These are phyloP conservation scores for Poeciliopsis presidionis DNA, from an alignment of 2,797 vertebrate species.

Conservation along the genomic window DNA sequence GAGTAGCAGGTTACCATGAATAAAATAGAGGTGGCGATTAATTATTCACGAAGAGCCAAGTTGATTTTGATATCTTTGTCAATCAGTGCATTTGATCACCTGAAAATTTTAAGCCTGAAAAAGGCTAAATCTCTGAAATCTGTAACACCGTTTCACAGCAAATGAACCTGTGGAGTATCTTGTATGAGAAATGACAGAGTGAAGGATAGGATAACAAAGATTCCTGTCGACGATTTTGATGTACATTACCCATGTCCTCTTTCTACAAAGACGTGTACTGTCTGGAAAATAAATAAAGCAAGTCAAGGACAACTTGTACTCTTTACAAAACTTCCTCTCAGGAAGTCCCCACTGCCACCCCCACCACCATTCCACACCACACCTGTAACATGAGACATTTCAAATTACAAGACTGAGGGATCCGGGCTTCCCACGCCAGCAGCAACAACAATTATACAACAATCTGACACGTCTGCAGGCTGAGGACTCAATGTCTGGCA, in stretches of 20 bases:
- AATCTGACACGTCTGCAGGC: constrained; percentile 61
- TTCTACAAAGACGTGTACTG: not conserved
- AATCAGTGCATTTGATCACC: too few species aligned
- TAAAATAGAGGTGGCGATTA: not conserved
- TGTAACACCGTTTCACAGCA: not conserved
- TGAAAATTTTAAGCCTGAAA: not conserved
- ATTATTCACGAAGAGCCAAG: not conserved
- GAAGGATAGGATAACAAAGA: not conserved
- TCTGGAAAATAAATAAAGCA: not conserved
- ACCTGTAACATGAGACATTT: constrained; percentile 70
- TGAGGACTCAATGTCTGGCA: constrained; percentile 49
- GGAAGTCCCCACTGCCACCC: constrained; percentile 12
- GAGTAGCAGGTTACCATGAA: not conserved
- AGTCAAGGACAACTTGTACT: constrained; percentile 8
- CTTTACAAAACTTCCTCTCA: constrained; percentile 19
- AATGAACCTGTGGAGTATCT: not conserved
- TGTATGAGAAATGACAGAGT: not conserved
- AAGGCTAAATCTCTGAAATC: not conserved
- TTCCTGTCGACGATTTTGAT: not conserved
- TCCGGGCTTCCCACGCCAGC: constrained; percentile 58
- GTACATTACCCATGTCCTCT: not conserved
- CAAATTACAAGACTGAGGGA: constrained; percentile 63
- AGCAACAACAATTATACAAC: constrained; percentile 73
- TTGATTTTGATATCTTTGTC: not conserved
- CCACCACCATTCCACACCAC: constrained; percentile 40